phyloP scores from a whole-genome alignment of 2,113 vertebrate species.

The Lathamus discolor region DNA sequence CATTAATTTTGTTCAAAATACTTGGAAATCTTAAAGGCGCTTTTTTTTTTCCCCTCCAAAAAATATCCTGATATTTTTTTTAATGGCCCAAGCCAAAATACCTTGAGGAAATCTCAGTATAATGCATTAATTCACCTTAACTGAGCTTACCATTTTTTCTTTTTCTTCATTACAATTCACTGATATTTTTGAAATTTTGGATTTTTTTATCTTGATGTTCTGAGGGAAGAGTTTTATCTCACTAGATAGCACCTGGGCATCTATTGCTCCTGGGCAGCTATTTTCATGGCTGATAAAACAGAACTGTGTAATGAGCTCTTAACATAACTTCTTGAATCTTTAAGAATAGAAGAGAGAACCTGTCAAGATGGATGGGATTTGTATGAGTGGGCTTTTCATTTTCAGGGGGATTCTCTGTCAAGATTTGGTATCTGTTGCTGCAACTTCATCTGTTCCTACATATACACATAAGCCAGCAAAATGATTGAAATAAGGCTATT shows the following conservation, averaged over 20 bases:
- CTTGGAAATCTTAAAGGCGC: background rate
- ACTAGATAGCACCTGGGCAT: background rate
- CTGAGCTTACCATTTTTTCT: background rate
- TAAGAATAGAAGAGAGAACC: background rate
- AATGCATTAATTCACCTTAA: background rate
- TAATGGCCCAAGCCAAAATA: background rate
- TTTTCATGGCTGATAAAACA: background rate
- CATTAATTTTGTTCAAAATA: background rate
- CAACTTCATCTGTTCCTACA: background rate
- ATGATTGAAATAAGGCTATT: background rate
- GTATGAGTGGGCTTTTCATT: background rate
- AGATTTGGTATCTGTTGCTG: background rate
- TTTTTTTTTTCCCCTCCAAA: background rate
- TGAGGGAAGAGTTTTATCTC: background rate
- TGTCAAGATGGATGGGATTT: background rate
- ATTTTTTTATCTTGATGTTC: background rate
- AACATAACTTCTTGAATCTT: background rate
- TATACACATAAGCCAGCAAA: background rate
- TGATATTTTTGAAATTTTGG: background rate
- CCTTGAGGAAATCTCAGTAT: background rate
- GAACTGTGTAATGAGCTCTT: background rate
- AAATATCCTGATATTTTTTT: background rate
- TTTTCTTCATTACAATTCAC: background rate
- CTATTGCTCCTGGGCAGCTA: background rate
- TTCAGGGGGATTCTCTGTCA: background rate